Conservation (phyloP, 2,888 invertebrate genomes). For the Icerya purchasi region DNA sequence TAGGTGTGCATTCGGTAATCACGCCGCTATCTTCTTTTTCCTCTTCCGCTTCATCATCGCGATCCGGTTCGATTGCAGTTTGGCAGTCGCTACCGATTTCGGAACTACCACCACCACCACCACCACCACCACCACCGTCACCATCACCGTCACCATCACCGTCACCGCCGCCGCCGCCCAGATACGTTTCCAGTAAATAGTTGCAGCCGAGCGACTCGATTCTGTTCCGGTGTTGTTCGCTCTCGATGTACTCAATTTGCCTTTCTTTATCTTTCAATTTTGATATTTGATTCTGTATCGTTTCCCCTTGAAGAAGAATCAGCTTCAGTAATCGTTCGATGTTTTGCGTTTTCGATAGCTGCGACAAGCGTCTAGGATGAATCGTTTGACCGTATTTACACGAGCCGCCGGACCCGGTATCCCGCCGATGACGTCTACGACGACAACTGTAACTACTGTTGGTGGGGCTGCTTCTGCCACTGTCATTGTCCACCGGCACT, state of each 20-base stretch:
- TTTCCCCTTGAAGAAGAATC: conserved; percentile 37
- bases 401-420: conserved; percentile 1
- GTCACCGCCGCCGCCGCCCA: conserved; percentile 27
- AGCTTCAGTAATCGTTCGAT: conserved; percentile 33
- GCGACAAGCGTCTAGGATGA: conserved; percentile 27
- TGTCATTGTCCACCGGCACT: conserved; percentile 22
- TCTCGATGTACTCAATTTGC: conserved; percentile 55
- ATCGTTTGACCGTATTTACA: conserved; percentile 23
- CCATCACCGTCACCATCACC: conserved; percentile 5
- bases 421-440: conserved; percentile 20
- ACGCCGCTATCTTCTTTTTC: conserved; percentile 50
- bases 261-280: conserved; percentile 45
- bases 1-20: conserved; percentile 35
- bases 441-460: conserved; percentile 23
- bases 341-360: conserved; percentile 26
- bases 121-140: neutral
- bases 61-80: conserved; percentile 14
- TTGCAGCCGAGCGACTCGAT: conserved; percentile 53
- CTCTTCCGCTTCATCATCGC: conserved; percentile 31
- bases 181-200: conserved; percentile 54
- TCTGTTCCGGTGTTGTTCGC: conserved; percentile 48
- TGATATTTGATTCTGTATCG: conserved; percentile 30
- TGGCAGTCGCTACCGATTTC: neutral
- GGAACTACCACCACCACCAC: neutral
- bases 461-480: conserved; percentile 22